These are phyloP conservation scores for Epizoanthus fatuus DNA, from an alignment of 92 coral and sea anemone genomes.

Conservation along the genomic window DNA sequence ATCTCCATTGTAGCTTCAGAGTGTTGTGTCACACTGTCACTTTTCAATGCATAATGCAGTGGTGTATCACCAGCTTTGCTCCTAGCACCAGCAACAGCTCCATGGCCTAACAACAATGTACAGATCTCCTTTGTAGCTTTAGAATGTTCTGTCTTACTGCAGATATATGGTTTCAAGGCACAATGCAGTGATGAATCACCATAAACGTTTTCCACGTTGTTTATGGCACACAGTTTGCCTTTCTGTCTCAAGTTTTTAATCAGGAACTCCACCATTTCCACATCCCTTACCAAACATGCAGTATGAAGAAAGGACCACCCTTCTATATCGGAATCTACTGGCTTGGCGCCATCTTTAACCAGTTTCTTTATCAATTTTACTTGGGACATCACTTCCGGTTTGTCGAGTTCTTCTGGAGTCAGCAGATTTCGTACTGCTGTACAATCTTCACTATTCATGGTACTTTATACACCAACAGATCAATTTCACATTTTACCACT, in stretches of 20 bases:
- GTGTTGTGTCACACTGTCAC: too few species aligned
- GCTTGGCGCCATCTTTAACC: background rate
- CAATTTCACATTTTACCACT: too few species aligned
- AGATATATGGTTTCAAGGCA: background rate
- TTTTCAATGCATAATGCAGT: too few species aligned
- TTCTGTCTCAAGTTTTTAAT: background rate
- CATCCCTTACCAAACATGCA: background rate
- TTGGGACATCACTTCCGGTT: background rate
- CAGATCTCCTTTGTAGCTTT: background rate
- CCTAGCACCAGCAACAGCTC: background rate
- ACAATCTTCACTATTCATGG: too few species aligned
- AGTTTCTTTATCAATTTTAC: background rate
- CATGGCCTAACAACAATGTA: background rate
- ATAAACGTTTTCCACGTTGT: too few species aligned
- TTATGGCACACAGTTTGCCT: background rate
- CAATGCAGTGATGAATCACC: too few species aligned
- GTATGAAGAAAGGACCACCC: background rate
- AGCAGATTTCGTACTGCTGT: too few species aligned
- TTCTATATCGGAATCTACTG: background rate
- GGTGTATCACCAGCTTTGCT: background rate
- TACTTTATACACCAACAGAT: too few species aligned
- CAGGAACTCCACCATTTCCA: background rate
- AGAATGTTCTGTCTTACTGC: background rate
- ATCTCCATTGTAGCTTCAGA: too few species aligned
- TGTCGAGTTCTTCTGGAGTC: background rate